Base-by-base conservation (phyloP, 2,888 invertebrate genomes). In the Drosophila setosimentum region DNA sequence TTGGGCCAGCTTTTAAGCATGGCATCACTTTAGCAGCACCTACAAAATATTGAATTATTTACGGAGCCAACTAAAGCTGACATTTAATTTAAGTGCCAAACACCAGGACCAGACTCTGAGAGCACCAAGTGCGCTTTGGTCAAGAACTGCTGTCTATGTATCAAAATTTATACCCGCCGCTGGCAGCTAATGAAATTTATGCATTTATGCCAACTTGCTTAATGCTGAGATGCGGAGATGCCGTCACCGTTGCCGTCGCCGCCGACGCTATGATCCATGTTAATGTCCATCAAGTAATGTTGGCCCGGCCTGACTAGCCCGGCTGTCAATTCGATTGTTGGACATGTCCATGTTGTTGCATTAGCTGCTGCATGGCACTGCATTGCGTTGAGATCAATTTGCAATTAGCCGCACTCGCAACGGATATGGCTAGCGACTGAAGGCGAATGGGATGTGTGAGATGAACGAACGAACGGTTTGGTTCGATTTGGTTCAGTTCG, bases 271-370 rank as follows among this genome's bases (percentile, higher is more conserved):
- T 88, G 85, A 80, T 90, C 89, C 89, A 90, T 90, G 90, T 86
- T 90, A 90, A 90, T 90, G 90, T 90, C 90, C 85, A 80, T 86
- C 90, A 85, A 89, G 49, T 68, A 84, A 85, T 83, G 87, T 72
- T 69, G 80, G 49, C 29, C 21, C 11, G 42, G 21, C 67, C 78
- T 55, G 54, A 61, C 64, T 62, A 63, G 65, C 33, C n/a, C n/a
- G 74, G 74, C 89, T 86, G 86, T 90, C 90, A 90, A 87, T 86
- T 89, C 89, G 77, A 90, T 86, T 86, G 86, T 90, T 89, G 87
- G 84, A 89, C 89, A 86, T 89, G 90, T 82, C 88, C 87, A 89
- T 84, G 80, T 84, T 85, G 88, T 21, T 30, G 42, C 50, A 27
- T 18, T 27, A 49, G 49, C 40, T 30, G 57, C n/a, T 42, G 57